Conservation (phyloP, 2,797 vertebrate genomes). For the Neostethus bicornis region DNA sequence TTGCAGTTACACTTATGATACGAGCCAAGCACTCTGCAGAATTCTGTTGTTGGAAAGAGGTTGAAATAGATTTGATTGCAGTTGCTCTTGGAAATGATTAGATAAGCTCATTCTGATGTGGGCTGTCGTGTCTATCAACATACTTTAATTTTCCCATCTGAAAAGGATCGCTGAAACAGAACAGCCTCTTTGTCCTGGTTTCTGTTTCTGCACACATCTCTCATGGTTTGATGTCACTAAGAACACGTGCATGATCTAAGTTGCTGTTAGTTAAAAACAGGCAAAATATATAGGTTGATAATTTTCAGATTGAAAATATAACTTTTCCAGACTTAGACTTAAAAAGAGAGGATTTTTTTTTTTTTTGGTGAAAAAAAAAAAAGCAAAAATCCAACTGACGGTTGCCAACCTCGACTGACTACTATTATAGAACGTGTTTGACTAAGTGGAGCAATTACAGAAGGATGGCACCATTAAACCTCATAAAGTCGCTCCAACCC, state of each 20-base stretch:
- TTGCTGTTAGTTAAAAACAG: not conserved
- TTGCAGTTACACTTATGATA: too few species aligned
- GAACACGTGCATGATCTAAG: constrained; percentile 8
- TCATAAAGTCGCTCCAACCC: constrained; percentile 66
- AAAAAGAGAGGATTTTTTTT: not conserved
- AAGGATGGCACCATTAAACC: constrained; percentile 59
- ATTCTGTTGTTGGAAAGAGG: constrained; percentile 50
- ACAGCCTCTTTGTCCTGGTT: constrained; percentile 22
- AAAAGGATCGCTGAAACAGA: constrained; percentile 15
- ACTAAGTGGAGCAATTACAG: constrained; percentile 70
- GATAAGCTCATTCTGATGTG: constrained; percentile 42
- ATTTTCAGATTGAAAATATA: constrained; percentile 5
- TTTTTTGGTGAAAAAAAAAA: constrained; percentile 2
- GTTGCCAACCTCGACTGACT: constrained; percentile 36
- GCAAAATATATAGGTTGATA: constrained; percentile 2
- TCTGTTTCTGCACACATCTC: constrained; percentile 31
- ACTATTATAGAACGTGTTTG: constrained; percentile 59
- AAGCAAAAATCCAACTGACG: constrained; percentile 4
- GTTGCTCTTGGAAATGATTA: constrained; percentile 46
- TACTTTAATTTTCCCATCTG: constrained; percentile 33
- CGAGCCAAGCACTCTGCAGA: constrained; percentile 9
- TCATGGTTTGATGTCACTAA: constrained; percentile 24
- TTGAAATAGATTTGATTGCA: constrained; percentile 60
- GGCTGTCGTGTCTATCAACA: constrained; percentile 33
- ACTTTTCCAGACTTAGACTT: not conserved